phyloP scores from a whole-genome alignment of 2,113 vertebrate species.

The Perca fluviatilis region DNA sequence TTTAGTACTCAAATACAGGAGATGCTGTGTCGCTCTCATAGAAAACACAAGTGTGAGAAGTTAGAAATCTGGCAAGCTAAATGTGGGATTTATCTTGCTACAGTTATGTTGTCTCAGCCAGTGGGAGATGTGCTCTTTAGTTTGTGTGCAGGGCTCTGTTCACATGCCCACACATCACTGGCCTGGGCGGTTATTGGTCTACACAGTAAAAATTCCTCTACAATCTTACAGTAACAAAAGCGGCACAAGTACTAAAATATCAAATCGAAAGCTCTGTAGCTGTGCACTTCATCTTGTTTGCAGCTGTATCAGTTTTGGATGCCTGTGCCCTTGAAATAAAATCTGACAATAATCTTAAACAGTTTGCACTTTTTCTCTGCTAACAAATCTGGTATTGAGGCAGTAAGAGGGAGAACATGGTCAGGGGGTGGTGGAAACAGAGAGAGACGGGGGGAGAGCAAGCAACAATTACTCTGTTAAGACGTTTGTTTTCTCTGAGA shows the following conservation, averaged over 20 bases:
- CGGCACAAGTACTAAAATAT: constrained; percentile 19
- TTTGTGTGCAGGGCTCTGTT: constrained; percentile 46
- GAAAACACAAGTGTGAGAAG: background rate
- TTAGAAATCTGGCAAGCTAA: background rate
- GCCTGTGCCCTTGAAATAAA: background rate
- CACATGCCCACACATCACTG: constrained; percentile 50
- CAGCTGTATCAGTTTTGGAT: background rate
- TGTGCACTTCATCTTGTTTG: constrained; percentile 12
- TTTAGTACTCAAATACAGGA: constrained; percentile 2
- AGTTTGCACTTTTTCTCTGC: constrained; percentile 24
- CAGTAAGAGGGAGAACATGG: constrained; percentile 25
- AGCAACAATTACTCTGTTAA: constrained; percentile 38
- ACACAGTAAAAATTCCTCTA: constrained; percentile 46
- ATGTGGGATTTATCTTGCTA: background rate
- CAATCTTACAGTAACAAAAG: constrained; percentile 44
- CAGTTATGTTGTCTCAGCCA: constrained; percentile 9
- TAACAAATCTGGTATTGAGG: constrained; percentile 57
- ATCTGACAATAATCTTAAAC: background rate
- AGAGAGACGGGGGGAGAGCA: background rate
- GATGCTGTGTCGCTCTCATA: background rate
- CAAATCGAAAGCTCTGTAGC: constrained; percentile 10
- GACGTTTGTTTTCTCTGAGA: constrained; percentile 52
- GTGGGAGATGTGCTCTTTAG: constrained; percentile 10
- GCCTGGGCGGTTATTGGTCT: constrained; percentile 54
- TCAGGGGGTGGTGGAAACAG: constrained; percentile 3